Evolutionary conservation across 1,140 invertebrate genomes (phyloP).

Genomic region (Diorhabda sublineata): DNA sequence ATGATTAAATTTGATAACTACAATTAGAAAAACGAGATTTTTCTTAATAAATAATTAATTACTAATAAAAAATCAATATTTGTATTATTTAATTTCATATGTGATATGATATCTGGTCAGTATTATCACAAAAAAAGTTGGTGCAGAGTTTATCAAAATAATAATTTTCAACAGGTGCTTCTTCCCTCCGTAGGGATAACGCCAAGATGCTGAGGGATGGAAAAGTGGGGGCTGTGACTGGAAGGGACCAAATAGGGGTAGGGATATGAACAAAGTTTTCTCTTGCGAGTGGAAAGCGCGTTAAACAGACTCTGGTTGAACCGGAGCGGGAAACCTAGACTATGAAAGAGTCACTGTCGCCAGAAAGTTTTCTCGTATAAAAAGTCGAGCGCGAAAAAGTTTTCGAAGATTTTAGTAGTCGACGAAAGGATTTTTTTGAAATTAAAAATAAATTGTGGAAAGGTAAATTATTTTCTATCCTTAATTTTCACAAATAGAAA

Average conservation of each 20-base stretch:
- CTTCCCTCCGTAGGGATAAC: neutral
- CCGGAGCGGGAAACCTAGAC: neutral
- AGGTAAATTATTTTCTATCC: too few relatives aligned
- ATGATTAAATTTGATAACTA: too few relatives aligned
- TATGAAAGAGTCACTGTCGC: neutral
- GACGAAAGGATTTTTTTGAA: too few relatives aligned
- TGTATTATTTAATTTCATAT: too few relatives aligned
- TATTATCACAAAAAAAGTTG: too few relatives aligned
- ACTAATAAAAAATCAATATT: too few relatives aligned
- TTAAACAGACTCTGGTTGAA: conserved; percentile 1
- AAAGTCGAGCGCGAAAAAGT: neutral
- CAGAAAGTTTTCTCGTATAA: neutral
- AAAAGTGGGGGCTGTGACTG: neutral
- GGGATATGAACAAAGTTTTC: neutral
- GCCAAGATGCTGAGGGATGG: neutral
- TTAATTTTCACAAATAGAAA: too few relatives aligned
- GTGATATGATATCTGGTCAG: too few relatives aligned
- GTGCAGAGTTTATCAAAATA: neutral
- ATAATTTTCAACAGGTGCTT: neutral
- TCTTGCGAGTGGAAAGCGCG: neutral
- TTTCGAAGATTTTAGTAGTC: neutral
- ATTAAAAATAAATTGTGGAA: too few relatives aligned
- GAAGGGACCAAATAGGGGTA: neutral
- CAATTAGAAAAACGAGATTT: too few relatives aligned
- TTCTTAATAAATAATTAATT: too few relatives aligned